Evolutionary conservation across 2,113 vertebrate genomes (phyloP), one percentile per base, ranked within the genome.

Genomic region (Epinephelus cyanopodus): DNA sequence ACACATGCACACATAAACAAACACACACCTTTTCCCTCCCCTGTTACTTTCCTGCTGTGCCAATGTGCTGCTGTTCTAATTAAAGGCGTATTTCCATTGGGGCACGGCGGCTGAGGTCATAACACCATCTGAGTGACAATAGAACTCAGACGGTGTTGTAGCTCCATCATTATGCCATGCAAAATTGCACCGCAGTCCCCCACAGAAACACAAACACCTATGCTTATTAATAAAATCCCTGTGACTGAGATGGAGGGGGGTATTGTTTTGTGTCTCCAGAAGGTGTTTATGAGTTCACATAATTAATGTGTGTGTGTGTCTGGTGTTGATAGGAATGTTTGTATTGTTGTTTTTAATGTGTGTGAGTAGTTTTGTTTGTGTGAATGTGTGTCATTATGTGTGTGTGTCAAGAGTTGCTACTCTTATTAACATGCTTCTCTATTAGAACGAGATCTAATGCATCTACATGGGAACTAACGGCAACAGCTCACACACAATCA

Each of bases 21-120:
- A 42, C 19, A 64, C 39, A 33, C 57, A 66, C 52, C 8, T 25
- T n/a, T 75, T 60, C 5, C 47, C 23, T 84, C 58, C 58, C 54
- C 53, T 4, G 12, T 7, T 27, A 77, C 74, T 25, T 58, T 52
- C 71, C 79, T 74, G 42, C 84, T 81, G 86, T 76, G 83, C 70
- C 82, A 74, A 15, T 81, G 74, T 74, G 61, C 60, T 77, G 79
- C 87, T 86, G 63, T 85, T 84, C 77, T 88, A 89, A 90, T 91
- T 89, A 89, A 83, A 77, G 76, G 74, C 5, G 0, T 37, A 78
- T 85, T 83, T 85, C 76, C 82, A 72, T 8, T 42, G 48, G 69
- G 77, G 77, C 27, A 21, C 1, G 4, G 78, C 1, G n/a, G 65
- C 56, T 14, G 57, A 82, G 77, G 53, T 81, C 80, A 75, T 70